Conservation (phyloP, 53 echinoderm and acorn worm genomes). For the Zoroaster sp. region DNA sequence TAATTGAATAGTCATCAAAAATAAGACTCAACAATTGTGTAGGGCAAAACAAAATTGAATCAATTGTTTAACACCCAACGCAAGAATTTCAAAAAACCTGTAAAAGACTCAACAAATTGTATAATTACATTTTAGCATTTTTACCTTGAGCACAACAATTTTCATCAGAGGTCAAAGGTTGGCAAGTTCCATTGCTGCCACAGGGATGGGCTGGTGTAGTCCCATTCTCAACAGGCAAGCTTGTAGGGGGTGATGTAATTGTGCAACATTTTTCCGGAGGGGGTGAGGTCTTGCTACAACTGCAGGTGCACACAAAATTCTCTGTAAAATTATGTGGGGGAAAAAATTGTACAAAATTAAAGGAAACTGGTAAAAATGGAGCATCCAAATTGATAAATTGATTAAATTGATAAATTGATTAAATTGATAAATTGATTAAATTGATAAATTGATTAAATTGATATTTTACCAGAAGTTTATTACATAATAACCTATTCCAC, state of each 20-base stretch:
- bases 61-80: not conserved
- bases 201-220: not conserved
- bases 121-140: not conserved
- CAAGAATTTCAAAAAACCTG: not conserved
- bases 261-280: not conserved
- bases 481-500: too few species aligned
- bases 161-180: slow-evolving; percentile 1
- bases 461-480: too few species aligned
- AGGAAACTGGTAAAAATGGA: too few species aligned
- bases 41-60: not conserved
- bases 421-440: too few species aligned
- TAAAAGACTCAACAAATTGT: not conserved
- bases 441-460: too few species aligned
- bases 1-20: too few species aligned
- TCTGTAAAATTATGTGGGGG: too few species aligned
- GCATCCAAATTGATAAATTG: too few species aligned
- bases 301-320: slow-evolving; percentile 41
- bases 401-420: too few species aligned
- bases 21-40: too few species aligned
- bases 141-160: slow-evolving; percentile 10
- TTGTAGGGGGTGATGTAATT: not conserved
- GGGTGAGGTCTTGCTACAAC: slow-evolving; percentile 24
- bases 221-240: not conserved
- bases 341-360: too few species aligned
- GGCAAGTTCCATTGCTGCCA: slow-evolving; percentile 17